Evolutionary conservation across 2,888 invertebrate genomes (phyloP), one percentile per base, ranked within the genome.

Genomic region (Sinotaia quadrata): DNA sequence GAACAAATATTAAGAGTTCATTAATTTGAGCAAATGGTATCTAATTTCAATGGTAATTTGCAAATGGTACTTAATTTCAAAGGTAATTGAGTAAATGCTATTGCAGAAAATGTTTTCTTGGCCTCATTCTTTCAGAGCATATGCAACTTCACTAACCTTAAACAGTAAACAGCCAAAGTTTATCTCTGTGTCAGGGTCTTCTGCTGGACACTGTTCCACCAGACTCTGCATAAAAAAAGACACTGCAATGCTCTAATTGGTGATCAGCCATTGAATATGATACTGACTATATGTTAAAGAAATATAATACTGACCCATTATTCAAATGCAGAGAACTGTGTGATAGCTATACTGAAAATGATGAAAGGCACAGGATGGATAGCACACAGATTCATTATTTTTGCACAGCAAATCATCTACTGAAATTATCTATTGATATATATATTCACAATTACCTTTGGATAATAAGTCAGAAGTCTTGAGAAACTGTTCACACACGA

Each of bases 121-220:
- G 41, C n/a, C 41, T 41, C 15, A 24, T 1, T 52, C 15, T 52
- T n/a, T 12, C 2, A 52, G 15, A 15, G 15, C 21, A 52, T n/a
- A 4, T n/a, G 33, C n/a, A n/a, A 27, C 8, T 24, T 54, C 12
- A 8, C 54, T 68, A 88, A 94, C 95, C 91, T 98, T 98, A 85
- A 93, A 98, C 0, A 97, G 90, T 33, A 99, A 90, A 88, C 98
- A 98, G 2, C 96, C 98, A 66, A 96, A 92, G 89, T 99, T 98
- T 37, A 98, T 94, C 82, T 97, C 94, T 56, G 95, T 96, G 81
- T 98, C 97, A 0, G 95, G 92, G 87, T 97, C 97, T 86, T 96
- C 96, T 65, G 91, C 89, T 2, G 94, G 92, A 82, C 95, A 94
- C 76, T 95, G 94, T 84, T 97, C 96, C 0, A 98, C 93, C 15